Evolutionary conservation across 1,140 invertebrate genomes (phyloP), one percentile per base, ranked within the genome.

Genomic region (Drosophila quadrilineata): DNA sequence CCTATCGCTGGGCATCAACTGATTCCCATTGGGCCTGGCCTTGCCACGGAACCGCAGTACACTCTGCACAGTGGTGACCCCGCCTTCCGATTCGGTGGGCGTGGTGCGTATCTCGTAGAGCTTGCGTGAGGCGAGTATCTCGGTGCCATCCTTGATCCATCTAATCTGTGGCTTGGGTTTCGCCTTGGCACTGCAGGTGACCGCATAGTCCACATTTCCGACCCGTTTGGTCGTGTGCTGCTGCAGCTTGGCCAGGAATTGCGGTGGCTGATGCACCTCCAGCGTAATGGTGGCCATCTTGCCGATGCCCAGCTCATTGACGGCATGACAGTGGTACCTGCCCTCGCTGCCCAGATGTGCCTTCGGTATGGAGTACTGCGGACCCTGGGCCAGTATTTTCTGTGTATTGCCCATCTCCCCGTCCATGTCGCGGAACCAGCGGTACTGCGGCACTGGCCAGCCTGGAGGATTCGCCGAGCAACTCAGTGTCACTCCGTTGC

Each of bases 251-350:
- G 93, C 92, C 33, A 95, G 92, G 72, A 98, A 95, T 41, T 94
- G 93, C 0, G 97, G 96, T 3, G 95, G 94, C 76, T 98, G 96
- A 80, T 97, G 93, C 0, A 98, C 96, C 75, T 95, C 94, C 1
- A 98, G 90, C 35, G 93, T 92, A 0, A 96, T 95, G 0, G 94
- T 95, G 0, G 95, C 96, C 12, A 94, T 91, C 71, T 96, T 94
- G 0, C 96, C 96, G 36, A 94, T 93, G 3, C 97, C 97, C 59
- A 98, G 91, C 89, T 96, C 95, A 86, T 98, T 98, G n/a, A 93
- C 94, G 0, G 96, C 96, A 85, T 97, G 95, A 74, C 97, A 98
- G 73, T 94, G 94, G 88, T 98, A 98, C 3, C 93, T 93, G 0
- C 96, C 97, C 89, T 98, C 97, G 76, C 94, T 95, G 8, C 93